These are phyloP conservation scores for Phenganax subtilis DNA, from an alignment of 92 coral and sea anemone species.

Conservation along the genomic window DNA sequence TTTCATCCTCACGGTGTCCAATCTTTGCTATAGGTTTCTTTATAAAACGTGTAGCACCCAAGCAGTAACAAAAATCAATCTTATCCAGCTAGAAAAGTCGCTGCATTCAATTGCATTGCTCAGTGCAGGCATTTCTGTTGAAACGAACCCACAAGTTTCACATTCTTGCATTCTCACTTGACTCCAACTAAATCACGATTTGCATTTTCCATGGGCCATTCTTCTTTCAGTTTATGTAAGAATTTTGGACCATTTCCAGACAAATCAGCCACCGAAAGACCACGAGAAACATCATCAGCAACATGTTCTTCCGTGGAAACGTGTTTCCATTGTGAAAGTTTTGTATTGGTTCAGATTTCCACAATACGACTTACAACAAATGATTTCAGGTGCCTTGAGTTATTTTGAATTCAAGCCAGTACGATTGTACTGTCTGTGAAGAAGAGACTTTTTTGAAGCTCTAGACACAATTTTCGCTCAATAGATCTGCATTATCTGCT, in stretches of 20 bases:
- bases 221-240: constrained; percentile 36
- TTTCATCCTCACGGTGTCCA: background rate
- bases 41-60: background rate
- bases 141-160: constrained; percentile 20
- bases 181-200: constrained; percentile 35
- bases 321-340: constrained; percentile 52
- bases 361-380: constrained; percentile 51
- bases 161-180: constrained; percentile 42
- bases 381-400: constrained; percentile 42
- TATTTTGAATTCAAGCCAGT: constrained; percentile 48
- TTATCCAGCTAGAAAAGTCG: constrained; percentile 20
- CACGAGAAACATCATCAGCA: constrained; percentile 47
- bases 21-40: background rate
- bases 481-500: constrained; percentile 24
- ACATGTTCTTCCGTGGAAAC: constrained; percentile 44
- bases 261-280: constrained; percentile 45
- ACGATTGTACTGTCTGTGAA: constrained; percentile 55
- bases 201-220: constrained; percentile 37
- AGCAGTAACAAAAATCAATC: constrained; percentile 22
- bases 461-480: background rate
- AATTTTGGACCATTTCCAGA: constrained; percentile 51
- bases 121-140: background rate
- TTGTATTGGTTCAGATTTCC: constrained; percentile 42
- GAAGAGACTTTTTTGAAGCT: constrained; percentile 22
- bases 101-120: background rate